Percentiles rank a stretch among this genome's conserved stretches.
Conservation (phyloP, 2,113 vertebrate genomes). For the Aythya baeri region DNA sequence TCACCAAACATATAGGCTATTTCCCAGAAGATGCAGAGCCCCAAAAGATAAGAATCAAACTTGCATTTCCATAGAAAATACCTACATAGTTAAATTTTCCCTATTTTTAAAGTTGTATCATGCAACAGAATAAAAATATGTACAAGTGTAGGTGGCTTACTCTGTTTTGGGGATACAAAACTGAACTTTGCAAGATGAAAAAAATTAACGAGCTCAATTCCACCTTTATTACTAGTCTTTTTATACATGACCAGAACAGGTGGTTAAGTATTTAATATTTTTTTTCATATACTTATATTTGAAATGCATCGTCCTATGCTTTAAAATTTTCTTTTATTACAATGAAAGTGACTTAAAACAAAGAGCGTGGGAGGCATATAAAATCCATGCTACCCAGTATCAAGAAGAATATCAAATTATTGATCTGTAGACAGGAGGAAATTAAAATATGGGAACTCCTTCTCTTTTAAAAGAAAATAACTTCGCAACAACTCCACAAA, state of each 20-base stretch:
- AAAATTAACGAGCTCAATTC: constrained; percentile 42
- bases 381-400: background rate
- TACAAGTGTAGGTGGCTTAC: constrained; percentile 43
- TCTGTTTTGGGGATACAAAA: constrained; percentile 35
- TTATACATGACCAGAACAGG: background rate
- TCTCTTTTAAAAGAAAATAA: constrained; percentile 54
- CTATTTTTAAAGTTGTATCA: constrained; percentile 6
- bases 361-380: constrained; percentile 32
- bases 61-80: constrained; percentile 35
- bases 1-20: background rate
- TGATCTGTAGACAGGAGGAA: constrained; percentile 58
- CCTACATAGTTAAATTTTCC: background rate
- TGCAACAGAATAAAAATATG: constrained; percentile 41
- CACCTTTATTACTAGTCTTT: background rate
- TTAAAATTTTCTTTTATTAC: constrained; percentile 28
- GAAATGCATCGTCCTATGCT: background rate
- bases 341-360: constrained; percentile 30
- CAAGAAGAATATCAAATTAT: constrained; percentile 60
- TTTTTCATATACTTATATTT: background rate
- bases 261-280: background rate
- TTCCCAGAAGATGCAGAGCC: background rate
- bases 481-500: background rate
- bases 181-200: constrained; percentile 46
- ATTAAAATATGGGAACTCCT: constrained; percentile 55
- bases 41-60: background rate